Evolutionary conservation across 1,140 invertebrate genomes (phyloP), one percentile per base, ranked within the genome.

Genomic region (Triops cancriformis): DNA sequence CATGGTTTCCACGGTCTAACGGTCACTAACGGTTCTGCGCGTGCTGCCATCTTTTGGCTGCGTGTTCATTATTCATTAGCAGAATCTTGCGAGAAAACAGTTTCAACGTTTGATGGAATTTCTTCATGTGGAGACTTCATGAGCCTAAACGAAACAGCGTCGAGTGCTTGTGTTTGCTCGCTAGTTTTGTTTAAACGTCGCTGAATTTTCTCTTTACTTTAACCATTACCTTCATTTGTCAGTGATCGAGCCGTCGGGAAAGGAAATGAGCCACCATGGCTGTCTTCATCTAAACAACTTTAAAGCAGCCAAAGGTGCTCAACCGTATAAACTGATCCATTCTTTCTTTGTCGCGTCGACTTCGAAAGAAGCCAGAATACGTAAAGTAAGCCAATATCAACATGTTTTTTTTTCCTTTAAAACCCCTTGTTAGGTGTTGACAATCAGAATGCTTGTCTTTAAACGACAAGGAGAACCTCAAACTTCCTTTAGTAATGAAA

Each of bases 221-320:
- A 37, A 37, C 31, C 31, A 7, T 64, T 64, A 14, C 51, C 14
- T 64, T 64, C 14, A 64, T 64, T 64, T 64, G 7, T 64, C 23
- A 23, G 4, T 4, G 51, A 5, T n/a, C 51, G 23, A 64, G 45
- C 7, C 23, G 6, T 5, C 0, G 23, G 51, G 51, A 64, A 64
- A 74, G 37, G 84, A 87, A 85, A 89, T 90, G 89, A 90, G 88
- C 85, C 88, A 89, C 85, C 86, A 86, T 87, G 90, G 90, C 82
- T 93, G 91, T 84, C 88, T 89, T 86, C 91, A 92, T 87, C 86
- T 92, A 82, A 90, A 87, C 86, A 90, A 90, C 86, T 91, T 92
- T 85, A 93, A 93, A 87, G 88, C 88, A 82, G 88, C 89, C 73
- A 90, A 91, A 85, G 91, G 91, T 80, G 88, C 89, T 81, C 89